Evolutionary conservation across 2,797 vertebrate species (phyloP), one percentile per base, ranked within the genome.

Genomic region (Sebastes elongatus): DNA sequence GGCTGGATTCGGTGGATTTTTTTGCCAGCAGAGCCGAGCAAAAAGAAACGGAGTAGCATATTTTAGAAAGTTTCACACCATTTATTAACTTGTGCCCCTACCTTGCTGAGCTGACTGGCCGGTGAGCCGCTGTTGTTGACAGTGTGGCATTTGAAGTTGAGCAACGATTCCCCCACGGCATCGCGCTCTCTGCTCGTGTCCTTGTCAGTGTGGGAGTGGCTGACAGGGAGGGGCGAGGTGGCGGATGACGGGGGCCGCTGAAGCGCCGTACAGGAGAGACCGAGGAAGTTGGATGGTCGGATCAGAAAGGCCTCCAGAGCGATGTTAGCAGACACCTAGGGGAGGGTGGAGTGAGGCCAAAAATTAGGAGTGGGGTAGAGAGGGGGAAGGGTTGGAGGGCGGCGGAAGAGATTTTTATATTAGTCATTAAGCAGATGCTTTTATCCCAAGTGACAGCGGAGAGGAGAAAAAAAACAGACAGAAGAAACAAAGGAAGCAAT

Each of bases 71-170:
- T 80, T 81, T 77, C 63, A 69, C 78, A 53, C 16, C 23, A 3
- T 66, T 77, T 81, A 70, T 69, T 74, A 86, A 81, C 80, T 66
- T 87, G 52, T 1, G 4, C 46, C 85, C 86, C 75, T 95, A 98
- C 97, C 93, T 96, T 96, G 86, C 93, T 95, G 85, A 97, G 96
- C 83, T 95, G 96, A 86, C 93, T 95, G 82, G 93, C 91, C 27
- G 96, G 95, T 3, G 96, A 95, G 74, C 89, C 86, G 68, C 95
- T 95, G 79, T 89, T 92, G 94, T 96, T 97, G 89, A 96, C 94
- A 22, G 95, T 95, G 90, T 97, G 96, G 86, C 97, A 98, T 92
- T 96, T 97, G 87, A 98, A 96, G 95, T 95, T 96, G 86, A 98
- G 92, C 84, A 95, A 84, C 0, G 96, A 94, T 79, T 96, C 95